Evolutionary conservation across 2,888 invertebrate genomes (phyloP), one percentile per base, ranked within the genome.

Genomic region (Cryptophagus acutangulus): DNA sequence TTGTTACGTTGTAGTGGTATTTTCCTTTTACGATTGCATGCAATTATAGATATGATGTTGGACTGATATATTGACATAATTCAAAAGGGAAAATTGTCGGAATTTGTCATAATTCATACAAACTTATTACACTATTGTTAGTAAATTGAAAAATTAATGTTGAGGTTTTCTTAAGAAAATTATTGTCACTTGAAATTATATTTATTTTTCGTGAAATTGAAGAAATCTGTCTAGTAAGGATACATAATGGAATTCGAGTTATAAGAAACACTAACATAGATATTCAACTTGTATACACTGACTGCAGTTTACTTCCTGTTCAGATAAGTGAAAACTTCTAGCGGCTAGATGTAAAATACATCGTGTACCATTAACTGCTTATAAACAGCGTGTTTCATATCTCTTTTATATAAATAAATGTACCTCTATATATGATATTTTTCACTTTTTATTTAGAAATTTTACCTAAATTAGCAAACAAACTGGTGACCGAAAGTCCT

Each of bases 21-120:
- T 57, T 54, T 54, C 59, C 59, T 57, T 59, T 56, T 59, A 55
- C 48, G 59, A 53, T 40, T 49, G 52, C 51, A 46, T 48, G 57
- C 59, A 58, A 58, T 59, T 58, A 59, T 51, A 59, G 54, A 57
- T 59, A 58, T 59, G 59, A 59, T 53, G 51, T 48, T 46, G 35
- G 44, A 45, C 46, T 51, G 54, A 58, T 54, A 51, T 54, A 57
- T 52, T 47, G 55, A 48, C 52, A 40, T 54, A 51, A 55, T 51
- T 40, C 50, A 48, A 45, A 45, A n/a, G n/a, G n/a, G 55, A 48
- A 54, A 56, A 54, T 55, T 52, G 43, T 42, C 40, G 49, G 49
- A 43, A 55, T 57, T 57, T 56, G 55, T 58, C 58, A 55, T 51
- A 50, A 38, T 40, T 43, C 39, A 33, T 49, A 54, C 52, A 49